Evolutionary conservation across 2,113 vertebrate species (phyloP), one percentile per base, ranked within the genome.

Genomic region (Lates calcarifer): DNA sequence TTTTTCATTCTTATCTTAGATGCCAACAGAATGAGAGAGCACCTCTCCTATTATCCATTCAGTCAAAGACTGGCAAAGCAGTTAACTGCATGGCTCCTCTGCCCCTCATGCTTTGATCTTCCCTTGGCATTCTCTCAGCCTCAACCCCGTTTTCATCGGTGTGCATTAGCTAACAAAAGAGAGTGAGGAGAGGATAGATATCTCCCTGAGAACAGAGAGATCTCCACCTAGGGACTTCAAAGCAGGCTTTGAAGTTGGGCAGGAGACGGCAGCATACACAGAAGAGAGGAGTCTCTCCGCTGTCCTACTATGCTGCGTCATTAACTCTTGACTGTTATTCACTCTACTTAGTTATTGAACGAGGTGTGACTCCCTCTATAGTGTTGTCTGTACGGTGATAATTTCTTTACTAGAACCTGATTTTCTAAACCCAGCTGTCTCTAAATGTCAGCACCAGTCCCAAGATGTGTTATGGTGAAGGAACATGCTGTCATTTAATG

Each of bases 241-340:
- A 94, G 92, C 66, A 17, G 29, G 76, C 91, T 95, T 94, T 95
- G 93, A 95, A 92, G 92, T 92, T 71, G 74, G 79, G 72, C 84
- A 84, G 82, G 80, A 90, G 85, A 87, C 80, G 64, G 81, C 73
- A 71, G 83, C 81, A 85, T 66, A 85, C 79, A 79, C 51, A 71
- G 70, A 64, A 68, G 85, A 84, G 75, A 69, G 61, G 63, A 84
- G 77, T 55, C 15, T 62, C 77, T 84, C 37, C 69, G 24, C 68
- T 81, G 84, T 85, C 82, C 84, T 67, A 51, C 77, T 13, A 49
- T 43, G 74, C 77, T 76, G 67, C 33, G 35, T 83, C 81, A 76
- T 90, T 89, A 86, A 83, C 61, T 80, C 79, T 75, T 33, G 24
- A 67, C 73, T 73, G 75, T 33, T 41, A 47, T 68, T 80, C 58